Evolutionary conservation across 2,797 vertebrate species (phyloP).

Genomic region (Falco biarmicus): DNA sequence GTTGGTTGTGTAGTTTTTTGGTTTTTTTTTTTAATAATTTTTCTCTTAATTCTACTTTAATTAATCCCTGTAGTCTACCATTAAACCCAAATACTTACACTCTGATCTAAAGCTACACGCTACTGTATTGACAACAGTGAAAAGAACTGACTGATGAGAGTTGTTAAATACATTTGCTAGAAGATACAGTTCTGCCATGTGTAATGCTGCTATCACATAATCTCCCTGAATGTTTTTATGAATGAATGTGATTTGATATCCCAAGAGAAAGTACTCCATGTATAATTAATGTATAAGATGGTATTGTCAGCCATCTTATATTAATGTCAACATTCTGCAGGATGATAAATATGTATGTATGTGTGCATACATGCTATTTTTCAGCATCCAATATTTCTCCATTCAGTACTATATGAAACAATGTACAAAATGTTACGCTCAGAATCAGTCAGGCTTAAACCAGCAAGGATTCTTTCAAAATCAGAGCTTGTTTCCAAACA

Average conservation of each 20-base stretch:
- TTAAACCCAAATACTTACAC: neutral
- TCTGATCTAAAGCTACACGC: neutral
- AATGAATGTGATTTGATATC: neutral
- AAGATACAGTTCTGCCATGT: neutral
- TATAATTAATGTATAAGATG: neutral
- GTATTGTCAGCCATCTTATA: neutral
- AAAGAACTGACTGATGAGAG: neutral
- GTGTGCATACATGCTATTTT: neutral
- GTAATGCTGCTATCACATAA: neutral
- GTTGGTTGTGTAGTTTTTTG: too few species aligned
- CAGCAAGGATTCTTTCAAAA: neutral
- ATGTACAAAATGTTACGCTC: neutral
- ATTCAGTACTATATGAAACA: neutral
- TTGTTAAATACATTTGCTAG: neutral
- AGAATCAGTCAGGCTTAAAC: neutral
- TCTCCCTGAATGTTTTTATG: neutral
- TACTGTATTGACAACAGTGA: neutral
- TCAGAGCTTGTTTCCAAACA: neutral
- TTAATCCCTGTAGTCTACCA: neutral
- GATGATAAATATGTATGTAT: neutral
- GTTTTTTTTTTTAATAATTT: neutral
- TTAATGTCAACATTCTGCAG: neutral
- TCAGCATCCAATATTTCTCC: neutral
- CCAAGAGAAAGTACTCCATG: neutral
- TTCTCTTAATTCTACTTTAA: neutral